A percentile compares a stretch with the other conserved stretches of the same genome.
phyloP scores from a whole-genome alignment of 2,888 invertebrate species.

The Cataglyphis rosenhaueri region DNA sequence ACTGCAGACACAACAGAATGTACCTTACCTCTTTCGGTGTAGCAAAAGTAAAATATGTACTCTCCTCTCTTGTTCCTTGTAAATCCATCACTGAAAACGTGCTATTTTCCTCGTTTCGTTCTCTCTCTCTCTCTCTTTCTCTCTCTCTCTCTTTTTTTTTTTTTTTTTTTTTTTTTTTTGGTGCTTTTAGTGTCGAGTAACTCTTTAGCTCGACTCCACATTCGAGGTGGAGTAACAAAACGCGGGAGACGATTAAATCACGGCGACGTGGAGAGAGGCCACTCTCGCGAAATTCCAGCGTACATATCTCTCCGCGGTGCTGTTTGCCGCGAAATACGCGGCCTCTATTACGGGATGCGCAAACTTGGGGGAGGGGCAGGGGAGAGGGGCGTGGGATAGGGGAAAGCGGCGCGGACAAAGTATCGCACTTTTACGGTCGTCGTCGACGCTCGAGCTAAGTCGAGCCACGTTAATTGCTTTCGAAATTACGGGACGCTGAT shows the following conservation, averaged over 20 bases:
- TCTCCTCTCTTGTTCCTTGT: not conserved
- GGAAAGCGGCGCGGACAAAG: not conserved
- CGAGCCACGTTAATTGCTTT: constrained; percentile 64
- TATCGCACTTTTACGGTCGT: constrained; percentile 52
- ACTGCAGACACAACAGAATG: constrained; percentile 17
- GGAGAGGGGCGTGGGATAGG: too few relatives aligned
- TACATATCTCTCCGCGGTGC: not conserved
- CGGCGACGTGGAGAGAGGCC: not conserved
- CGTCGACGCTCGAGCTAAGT: constrained; percentile 17
- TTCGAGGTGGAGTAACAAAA: not conserved
- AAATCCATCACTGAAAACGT: constrained; percentile 14
- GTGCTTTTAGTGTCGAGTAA: not conserved
- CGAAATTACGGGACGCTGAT: constrained; percentile 58
- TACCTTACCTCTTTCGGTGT: not conserved
- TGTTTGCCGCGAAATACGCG: constrained; percentile 18
- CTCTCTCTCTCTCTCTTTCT: not conserved
- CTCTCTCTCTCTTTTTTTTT: not conserved
- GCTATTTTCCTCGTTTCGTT: not conserved
- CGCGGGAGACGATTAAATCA: constrained; percentile 36
- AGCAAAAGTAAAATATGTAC: constrained; percentile 8
- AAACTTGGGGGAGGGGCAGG: not conserved
- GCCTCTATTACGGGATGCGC: constrained; percentile 11
- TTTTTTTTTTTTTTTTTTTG: not conserved
- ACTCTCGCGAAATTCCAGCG: constrained; percentile 15
- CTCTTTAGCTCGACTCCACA: not conserved